Conservation (phyloP, 2,888 invertebrate genomes). For the Parascotia fuliginaria region DNA sequence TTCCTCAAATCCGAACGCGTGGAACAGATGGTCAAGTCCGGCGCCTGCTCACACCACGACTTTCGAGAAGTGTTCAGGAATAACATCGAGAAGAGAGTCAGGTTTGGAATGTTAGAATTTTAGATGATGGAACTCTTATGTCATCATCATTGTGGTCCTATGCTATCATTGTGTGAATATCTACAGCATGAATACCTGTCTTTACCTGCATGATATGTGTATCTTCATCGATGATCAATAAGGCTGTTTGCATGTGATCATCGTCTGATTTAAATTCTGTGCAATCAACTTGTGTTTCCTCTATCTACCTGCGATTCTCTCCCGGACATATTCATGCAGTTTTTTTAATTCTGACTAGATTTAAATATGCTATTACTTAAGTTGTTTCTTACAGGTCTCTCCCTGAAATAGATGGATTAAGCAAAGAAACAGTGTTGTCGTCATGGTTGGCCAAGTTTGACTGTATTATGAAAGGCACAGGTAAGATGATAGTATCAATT, state of each 20-base stretch:
- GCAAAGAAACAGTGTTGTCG: constrained; percentile 99
- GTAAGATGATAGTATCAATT: constrained; percentile 56
- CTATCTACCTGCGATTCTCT: background rate
- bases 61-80: constrained; percentile 98
- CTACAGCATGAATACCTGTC: constrained; percentile 5
- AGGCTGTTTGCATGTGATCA: background rate
- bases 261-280: background rate
- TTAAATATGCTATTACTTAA: background rate
- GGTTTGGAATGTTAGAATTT: constrained; percentile 79
- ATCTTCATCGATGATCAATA: background rate
- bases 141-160: constrained; percentile 15
- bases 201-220: constrained; percentile 3
- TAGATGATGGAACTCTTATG: constrained; percentile 12
- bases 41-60: constrained; percentile 99
- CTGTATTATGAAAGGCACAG: constrained; percentile 96
- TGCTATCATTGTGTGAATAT: constrained; percentile 2
- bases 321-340: constrained; percentile 8
- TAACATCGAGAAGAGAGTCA: constrained; percentile 99
- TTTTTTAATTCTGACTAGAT: background rate
- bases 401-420: constrained; percentile 99
- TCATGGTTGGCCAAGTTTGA: constrained; percentile 99
- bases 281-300: background rate
- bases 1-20: constrained; percentile 99
- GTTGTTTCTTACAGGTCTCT: constrained; percentile 89
- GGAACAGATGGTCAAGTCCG: constrained; percentile 98